A percentile compares a stretch with the other conserved stretches of the same genome.
phyloP scores from a whole-genome alignment of 2,113 vertebrate species.

The Anser brachyrhynchus region DNA sequence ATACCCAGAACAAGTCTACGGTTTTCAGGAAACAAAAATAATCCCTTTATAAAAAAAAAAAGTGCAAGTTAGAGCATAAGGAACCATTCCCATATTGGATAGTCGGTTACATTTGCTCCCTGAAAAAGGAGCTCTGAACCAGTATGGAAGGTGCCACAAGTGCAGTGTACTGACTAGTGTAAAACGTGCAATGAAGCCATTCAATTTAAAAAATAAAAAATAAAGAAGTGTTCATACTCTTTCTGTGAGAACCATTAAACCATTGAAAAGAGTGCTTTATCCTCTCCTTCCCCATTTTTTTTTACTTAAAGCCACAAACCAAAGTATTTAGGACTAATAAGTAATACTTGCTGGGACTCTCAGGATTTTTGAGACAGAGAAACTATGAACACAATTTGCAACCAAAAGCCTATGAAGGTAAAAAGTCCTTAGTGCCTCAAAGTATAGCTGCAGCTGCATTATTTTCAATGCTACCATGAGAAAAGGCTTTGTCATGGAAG shows the following conservation, averaged over 20 bases:
- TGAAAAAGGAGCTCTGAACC: slow-evolving; percentile 34
- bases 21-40: slow-evolving; percentile 8
- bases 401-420: neutral
- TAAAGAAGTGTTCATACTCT: neutral
- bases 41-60: slow-evolving; percentile 20
- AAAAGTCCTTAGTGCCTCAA: neutral
- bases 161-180: slow-evolving; percentile 26
- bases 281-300: neutral
- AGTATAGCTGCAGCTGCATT: neutral
- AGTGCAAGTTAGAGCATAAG: slow-evolving; percentile 34
- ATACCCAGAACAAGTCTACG: neutral
- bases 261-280: neutral
- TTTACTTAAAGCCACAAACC: slow-evolving; percentile 59
- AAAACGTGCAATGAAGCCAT: neutral
- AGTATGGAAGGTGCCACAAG: slow-evolving; percentile 39
- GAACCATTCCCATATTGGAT: neutral
- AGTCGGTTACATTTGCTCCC: neutral
- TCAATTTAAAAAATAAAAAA: neutral
- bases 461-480: neutral
- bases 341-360: slow-evolving; percentile 69
- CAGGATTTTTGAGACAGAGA: neutral
- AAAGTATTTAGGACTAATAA: slow-evolving; percentile 57
- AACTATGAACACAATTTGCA: neutral
- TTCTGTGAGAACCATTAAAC: neutral
- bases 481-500: neutral